These are phyloP conservation scores for Amiota minor DNA, from an alignment of 2,888 invertebrate species.

Conservation along the genomic window DNA sequence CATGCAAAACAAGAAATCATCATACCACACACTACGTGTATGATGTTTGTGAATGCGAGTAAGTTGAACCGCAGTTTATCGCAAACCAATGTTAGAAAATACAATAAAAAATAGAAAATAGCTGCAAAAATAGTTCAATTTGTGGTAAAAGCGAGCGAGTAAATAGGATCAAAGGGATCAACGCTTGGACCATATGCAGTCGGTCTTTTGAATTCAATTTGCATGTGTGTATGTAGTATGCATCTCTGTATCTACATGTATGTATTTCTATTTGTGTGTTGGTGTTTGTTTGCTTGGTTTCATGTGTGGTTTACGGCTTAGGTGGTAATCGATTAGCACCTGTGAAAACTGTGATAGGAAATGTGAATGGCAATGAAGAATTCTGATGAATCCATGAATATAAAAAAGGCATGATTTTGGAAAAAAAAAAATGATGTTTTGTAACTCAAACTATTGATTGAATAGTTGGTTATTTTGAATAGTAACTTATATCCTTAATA, in stretches of 20 bases:
- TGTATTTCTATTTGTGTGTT: too few relatives aligned
- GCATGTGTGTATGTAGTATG: background rate
- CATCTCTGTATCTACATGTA: too few relatives aligned
- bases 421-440: too few relatives aligned
- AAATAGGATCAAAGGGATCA: background rate
- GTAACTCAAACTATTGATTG: too few relatives aligned
- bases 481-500: too few relatives aligned
- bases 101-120: background rate
- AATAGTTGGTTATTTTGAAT: too few relatives aligned
- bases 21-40: background rate
- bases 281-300: background rate
- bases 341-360: too few relatives aligned
- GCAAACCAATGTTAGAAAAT: background rate
- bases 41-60: background rate
- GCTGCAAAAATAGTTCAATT: background rate
- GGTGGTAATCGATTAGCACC: too few relatives aligned
- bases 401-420: too few relatives aligned
- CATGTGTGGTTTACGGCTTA: background rate
- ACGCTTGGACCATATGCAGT: background rate
- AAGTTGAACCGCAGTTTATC: background rate
- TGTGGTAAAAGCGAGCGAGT: background rate
- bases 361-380: too few relatives aligned
- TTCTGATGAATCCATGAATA: too few relatives aligned
- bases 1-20: background rate
- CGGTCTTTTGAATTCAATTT: conserved; percentile 10